Base-by-base conservation (phyloP, 2,888 invertebrate genomes). In the Lepas anatifera region DNA sequence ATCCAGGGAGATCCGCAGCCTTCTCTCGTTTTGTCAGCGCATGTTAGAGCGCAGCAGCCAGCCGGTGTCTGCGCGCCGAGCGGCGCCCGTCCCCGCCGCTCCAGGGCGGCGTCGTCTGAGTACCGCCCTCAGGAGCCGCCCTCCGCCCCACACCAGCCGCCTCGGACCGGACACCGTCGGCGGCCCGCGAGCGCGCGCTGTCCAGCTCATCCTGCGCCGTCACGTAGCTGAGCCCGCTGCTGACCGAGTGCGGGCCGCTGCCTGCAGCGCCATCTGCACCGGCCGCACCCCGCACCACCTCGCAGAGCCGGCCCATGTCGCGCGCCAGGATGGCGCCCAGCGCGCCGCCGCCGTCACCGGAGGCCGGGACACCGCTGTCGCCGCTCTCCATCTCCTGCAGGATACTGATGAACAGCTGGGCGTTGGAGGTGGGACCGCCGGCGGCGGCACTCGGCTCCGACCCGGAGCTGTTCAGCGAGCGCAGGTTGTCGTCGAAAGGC, bases 271-370 rank as follows among this genome's bases (percentile, higher is more conserved):
- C n/a, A n/a, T n/a, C n/a, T n/a, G n/a, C n/a, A n/a, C n/a, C n/a
- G n/a, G n/a, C n/a, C n/a, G n/a, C n/a, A n/a, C n/a, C n/a, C n/a
- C n/a, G n/a, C 4, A 58, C 58, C 18, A 32, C 58, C 58, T 27
- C 58, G 6, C 32, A 10, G 3, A 58, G 58, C 18, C 58, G 58
- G 58, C 58, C 18, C 58, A 58, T 58, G 32, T 58, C 58, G 18
- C 58, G 58, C 32, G 58, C 58, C 58, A 58, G 58, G 58, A 58
- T 58, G 6, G 58, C 32, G 16, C 58, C 58, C 58, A 58, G 58
- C 58, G 29, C 58, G 29, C 18, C 58, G 58, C 58, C 16, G 58
- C 58, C 58, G 41, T 32, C 58, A 32, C 25, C 58, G 18, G 32
- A 7, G 32, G 58, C 25, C 58, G 18, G 32, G 10, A 3, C 29